Base-by-base conservation (phyloP, 2,797 vertebrate genomes). In the Sebastes trivittatus region DNA sequence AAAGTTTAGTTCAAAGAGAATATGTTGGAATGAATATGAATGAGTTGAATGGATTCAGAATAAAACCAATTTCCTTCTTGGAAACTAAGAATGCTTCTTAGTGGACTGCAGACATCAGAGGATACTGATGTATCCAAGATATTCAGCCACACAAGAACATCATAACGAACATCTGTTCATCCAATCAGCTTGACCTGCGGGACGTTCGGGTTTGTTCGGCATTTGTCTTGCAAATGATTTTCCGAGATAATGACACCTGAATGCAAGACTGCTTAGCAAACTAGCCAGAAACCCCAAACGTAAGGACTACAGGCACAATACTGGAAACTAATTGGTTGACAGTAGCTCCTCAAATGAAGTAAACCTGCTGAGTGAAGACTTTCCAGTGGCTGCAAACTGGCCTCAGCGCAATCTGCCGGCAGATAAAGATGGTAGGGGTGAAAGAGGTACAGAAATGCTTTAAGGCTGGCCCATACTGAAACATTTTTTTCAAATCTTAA, bases 161-260 rank as follows among this genome's bases (percentile, higher is more conserved):
- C 7, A 60, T 52, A 79, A 73, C 14, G 23, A 67, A 23, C 68
- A 62, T 72, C 30, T 82, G 66, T 36, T 81, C 23, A 11, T 59
- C 29, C 20, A 60, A 7, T 67, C 76, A 46, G 56, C 52, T 58
- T 22, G 22, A 55, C 30, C 30, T 63, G 55, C 10, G 2, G 32
- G 49, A 29, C 34, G 18, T 58, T 73, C n/a, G 4, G 3, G 42
- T 25, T 58, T 76, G 67, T 72, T 81, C 34, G 61, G 36, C 18
- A 64, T 59, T 73, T 67, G 11, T 73, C 49, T 54, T 59, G 29
- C 38, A 63, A 72, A 61, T 52, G 4, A 66, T 52, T 65, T 70
- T 49, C 20, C 7, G 27, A 23, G 11, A 65, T 66, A 82, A 84
- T n/a, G 22, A 34, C 9, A 20, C 30, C 54, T n/a, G 5, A 8